These are phyloP conservation scores for Porites lobata DNA, from an alignment of 92 coral and sea anemone genomes.

Conservation along the genomic window DNA sequence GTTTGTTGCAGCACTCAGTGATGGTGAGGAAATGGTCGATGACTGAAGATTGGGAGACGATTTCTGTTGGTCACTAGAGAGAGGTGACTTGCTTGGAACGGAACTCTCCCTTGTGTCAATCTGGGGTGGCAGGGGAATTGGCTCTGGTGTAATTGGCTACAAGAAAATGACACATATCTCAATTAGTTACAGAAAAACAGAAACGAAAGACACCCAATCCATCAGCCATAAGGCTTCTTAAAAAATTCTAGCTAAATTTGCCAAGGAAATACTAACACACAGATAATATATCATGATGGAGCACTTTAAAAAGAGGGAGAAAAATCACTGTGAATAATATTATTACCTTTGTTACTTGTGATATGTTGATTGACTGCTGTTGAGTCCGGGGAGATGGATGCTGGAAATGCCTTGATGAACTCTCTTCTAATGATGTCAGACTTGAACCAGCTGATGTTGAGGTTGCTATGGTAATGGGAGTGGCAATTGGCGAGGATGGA, in stretches of 20 bases:
- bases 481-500: conserved; percentile 74
- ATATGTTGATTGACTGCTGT: conserved; percentile 66
- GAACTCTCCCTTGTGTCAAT: conserved; percentile 65
- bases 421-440: conserved; percentile 80
- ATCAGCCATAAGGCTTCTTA: too few relatives aligned
- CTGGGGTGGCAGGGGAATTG: conserved; percentile 71
- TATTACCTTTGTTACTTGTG: conserved; percentile 51
- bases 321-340: not conserved
- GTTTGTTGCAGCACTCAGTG: conserved; percentile 39
- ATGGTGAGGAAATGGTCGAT: conserved; percentile 51
- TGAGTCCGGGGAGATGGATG: conserved; percentile 79
- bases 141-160: conserved; percentile 53
- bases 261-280: too few relatives aligned
- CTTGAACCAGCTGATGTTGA: conserved; percentile 84
- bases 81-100: conserved; percentile 63
- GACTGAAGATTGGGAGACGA: conserved; percentile 76
- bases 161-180: not conserved
- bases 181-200: not conserved
- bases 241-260: too few relatives aligned
- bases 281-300: too few relatives aligned
- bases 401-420: conserved; percentile 87
- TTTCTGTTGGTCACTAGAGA: conserved; percentile 59
- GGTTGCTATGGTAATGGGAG: conserved; percentile 82
- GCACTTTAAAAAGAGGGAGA: not conserved
- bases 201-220: not conserved